Base-by-base conservation (phyloP, 2,888 invertebrate genomes). In the Meteorus cinctellus region DNA sequence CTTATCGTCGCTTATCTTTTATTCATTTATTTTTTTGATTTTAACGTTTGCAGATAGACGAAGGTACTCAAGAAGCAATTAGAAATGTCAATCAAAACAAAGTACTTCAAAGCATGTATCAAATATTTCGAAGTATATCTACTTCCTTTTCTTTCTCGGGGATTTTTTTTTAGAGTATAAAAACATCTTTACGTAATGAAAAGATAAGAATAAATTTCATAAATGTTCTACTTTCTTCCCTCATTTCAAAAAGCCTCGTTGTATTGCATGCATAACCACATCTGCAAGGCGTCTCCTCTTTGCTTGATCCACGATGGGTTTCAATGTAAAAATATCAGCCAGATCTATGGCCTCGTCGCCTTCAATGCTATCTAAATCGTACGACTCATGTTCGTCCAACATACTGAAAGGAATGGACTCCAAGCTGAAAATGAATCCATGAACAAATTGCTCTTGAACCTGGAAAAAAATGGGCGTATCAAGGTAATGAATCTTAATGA, bases 251-350 rank as follows among this genome's bases (percentile, higher is more conserved):
- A 92, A 94, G 10, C 92, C 92, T 79, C 90, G 90, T 81, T 94
- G 93, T 1, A 94, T 92, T 55, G 93, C 92, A 85, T 94, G 93
- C 51, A 93, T 92, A 10, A 95, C 90, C 31, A 93, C 91, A 78
- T 93, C 91, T 0, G 94, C 94, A 67, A 94, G 90, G 55, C 94
- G 90, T 60, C 91, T 88, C 27, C 94, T 91, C 8, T 93, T 93
- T 24, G 90, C 91, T 79, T 92, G 90, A 0, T 92, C 91, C 82
- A 92, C 91, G 75, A 95, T 92, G 0, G 93, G 93, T 45, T 90
- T 86, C 0, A 95, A 81, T 75, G 90, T 91, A 94, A 94, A 95
- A 3, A 95, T 90, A 76, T 93, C 92, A 34, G 92, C 92, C 24
- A 95, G 91, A 77, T 93, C 91, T 34, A 91, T 81, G 41, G 90